phyloP scores from a whole-genome alignment of 2,888 invertebrate species.

The Creontiades dilutus region DNA sequence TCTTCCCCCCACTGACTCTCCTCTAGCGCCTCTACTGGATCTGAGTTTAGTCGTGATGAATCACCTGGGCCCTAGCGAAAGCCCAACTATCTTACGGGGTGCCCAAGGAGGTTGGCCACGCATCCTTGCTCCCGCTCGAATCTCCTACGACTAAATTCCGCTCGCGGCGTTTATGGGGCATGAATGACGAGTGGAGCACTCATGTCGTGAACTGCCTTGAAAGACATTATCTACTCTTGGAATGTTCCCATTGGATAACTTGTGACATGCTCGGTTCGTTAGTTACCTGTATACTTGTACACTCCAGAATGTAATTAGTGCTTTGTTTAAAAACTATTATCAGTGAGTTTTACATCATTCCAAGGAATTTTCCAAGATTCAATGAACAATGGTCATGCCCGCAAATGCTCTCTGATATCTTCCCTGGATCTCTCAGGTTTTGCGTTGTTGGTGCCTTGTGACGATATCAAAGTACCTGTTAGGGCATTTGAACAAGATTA shows the following conservation, averaged over 20 bases:
- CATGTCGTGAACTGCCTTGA: neutral
- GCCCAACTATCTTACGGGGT: constrained; percentile 8
- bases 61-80: constrained; percentile 18
- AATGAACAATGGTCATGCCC: no score
- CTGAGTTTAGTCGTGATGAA: constrained; percentile 31
- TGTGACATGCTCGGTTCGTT: no score
- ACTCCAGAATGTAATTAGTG: no score
- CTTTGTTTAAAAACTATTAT: no score
- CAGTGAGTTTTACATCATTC: no score
- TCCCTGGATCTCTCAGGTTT: no score
- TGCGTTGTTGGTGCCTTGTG: no score
- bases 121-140: neutral
- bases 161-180: constrained; percentile 39
- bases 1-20: neutral
- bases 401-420: no score
- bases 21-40: neutral
- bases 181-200: constrained; percentile 21
- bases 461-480: no score
- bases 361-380: no score
- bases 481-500: no score
- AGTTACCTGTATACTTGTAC: no score
- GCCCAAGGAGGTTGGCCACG: constrained; percentile 1
- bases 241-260: constrained; percentile 1
- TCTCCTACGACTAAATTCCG: constrained; percentile 7
- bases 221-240: neutral